Evolutionary conservation across 2,888 invertebrate species (phyloP), one percentile per base, ranked within the genome.

Genomic region (Acronicta aceris): DNA sequence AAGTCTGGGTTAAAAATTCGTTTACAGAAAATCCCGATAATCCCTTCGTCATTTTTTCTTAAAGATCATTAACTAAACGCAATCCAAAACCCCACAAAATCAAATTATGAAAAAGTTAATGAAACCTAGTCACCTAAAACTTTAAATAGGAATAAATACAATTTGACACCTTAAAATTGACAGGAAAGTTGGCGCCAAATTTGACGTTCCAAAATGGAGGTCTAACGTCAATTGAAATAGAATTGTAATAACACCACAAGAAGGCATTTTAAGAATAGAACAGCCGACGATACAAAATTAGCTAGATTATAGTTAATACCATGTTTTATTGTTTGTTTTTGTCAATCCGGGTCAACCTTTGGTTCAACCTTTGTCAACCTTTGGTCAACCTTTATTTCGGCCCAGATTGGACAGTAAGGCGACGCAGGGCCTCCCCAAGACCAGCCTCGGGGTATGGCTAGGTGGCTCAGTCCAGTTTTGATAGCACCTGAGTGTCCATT

Each of bases 391-490:
- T 92, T 91, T 7, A 93, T 89, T 86, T 97, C 97, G n/a, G 96
- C 95, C 97, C 97, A 98, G 2, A 97, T 91, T 1, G 98, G 98
- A 78, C 96, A 97, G 87, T 96, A 96, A 40, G 96, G 96, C 27
- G 97, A 97, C 1, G 96, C 97, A 0, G 96, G 95, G 0, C 98
- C 98, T 12, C 97, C 97, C 97, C 97, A 97, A 16, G 95, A 95
- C 97, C 97, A 98, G 5, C 97, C 97, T n/a, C 96, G 95, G 0
- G 98, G 98, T 70, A 98, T 98, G 49, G 97, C 97, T 54, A 97
- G 90, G 81, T 97, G 97, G 60, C 96, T 96, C 43, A 98, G 90
- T 0, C 97, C 97, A 15, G 96, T 95, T 52, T 95, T 94, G 41
- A 98, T 95, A n/a, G 96, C 95, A 7, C 96, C 96, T 46, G 95